Percentiles rank a stretch among this genome's conserved stretches.
Evolutionary conservation across 2,888 invertebrate genomes (phyloP).

Genomic region (Standfussiana lucernea): DNA sequence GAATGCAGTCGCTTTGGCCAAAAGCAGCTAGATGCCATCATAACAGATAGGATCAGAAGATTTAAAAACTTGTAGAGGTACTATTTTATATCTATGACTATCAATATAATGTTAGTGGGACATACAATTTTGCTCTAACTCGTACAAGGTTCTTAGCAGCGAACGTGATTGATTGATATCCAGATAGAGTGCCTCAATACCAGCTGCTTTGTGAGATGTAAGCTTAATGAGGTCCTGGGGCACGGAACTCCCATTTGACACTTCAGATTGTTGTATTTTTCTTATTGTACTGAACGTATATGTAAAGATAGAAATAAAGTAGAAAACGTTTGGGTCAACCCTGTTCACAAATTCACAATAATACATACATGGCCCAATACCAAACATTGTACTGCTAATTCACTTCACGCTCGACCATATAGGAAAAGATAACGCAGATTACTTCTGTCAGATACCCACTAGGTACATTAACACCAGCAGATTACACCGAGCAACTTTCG

Average conservation of each 20-base stretch:
- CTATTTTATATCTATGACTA: neutral
- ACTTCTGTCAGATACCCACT: conserved; percentile 36
- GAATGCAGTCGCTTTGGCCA: neutral
- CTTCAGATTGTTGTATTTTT: neutral
- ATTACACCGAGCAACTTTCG: conserved; percentile 55
- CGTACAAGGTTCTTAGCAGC: neutral
- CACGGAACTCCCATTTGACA: neutral
- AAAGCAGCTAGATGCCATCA: neutral
- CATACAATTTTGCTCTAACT: neutral
- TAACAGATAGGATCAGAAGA: neutral
- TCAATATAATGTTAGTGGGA: too few relatives aligned
- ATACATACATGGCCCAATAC: conserved; percentile 3
- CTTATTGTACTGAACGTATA: too few relatives aligned
- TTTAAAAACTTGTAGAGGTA: neutral
- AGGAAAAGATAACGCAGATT: conserved; percentile 45
- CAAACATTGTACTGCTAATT: neutral
- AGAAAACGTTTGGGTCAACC: neutral
- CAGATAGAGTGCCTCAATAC: neutral
- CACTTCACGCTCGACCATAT: neutral
- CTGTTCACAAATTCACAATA: neutral
- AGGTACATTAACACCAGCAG: conserved; percentile 47
- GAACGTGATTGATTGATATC: conserved; percentile 9
- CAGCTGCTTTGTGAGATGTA: neutral
- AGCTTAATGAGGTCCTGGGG: neutral
- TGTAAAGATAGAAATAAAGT: too few relatives aligned